Percentiles rank a stretch among this genome's conserved stretches.
phyloP scores from a whole-genome alignment of 2,797 vertebrate species.

The Rhinichthys osculus region DNA sequence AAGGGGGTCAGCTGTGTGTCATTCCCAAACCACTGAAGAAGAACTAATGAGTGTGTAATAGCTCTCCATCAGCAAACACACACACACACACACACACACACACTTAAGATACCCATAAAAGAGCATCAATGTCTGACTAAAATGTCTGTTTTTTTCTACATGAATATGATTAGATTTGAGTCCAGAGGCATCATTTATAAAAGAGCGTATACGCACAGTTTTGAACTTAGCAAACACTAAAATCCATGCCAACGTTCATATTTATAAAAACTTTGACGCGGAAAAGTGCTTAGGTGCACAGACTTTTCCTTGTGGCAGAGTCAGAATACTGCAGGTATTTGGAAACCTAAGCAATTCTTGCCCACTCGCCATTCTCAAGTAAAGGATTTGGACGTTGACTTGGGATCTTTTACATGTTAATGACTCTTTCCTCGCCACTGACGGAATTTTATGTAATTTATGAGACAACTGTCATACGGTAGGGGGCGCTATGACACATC shows the following conservation, averaged over 20 bases:
- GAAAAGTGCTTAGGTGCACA: not conserved
- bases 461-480: too few species aligned
- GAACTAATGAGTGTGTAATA: constrained; percentile 77
- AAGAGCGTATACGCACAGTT: not conserved
- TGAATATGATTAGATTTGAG: constrained; percentile 3
- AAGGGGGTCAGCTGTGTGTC: constrained; percentile 66
- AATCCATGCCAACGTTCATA: not conserved
- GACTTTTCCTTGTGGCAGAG: not conserved
- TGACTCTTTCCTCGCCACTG: too few species aligned
- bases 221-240: not conserved
- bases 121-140: constrained; percentile 20
- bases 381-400: not conserved
- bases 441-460: too few species aligned
- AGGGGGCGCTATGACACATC: too few species aligned
- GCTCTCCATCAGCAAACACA: constrained; percentile 63
- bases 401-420: not conserved
- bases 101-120: constrained; percentile 40
- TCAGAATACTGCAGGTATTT: not conserved
- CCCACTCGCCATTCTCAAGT: too few species aligned
- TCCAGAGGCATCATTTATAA: not conserved
- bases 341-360: not conserved
- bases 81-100: constrained; percentile 32
- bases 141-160: not conserved
- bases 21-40: constrained; percentile 65
- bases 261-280: not conserved